phyloP scores from a whole-genome alignment of 2,797 vertebrate species.

The Sphenopsis melanotis region DNA sequence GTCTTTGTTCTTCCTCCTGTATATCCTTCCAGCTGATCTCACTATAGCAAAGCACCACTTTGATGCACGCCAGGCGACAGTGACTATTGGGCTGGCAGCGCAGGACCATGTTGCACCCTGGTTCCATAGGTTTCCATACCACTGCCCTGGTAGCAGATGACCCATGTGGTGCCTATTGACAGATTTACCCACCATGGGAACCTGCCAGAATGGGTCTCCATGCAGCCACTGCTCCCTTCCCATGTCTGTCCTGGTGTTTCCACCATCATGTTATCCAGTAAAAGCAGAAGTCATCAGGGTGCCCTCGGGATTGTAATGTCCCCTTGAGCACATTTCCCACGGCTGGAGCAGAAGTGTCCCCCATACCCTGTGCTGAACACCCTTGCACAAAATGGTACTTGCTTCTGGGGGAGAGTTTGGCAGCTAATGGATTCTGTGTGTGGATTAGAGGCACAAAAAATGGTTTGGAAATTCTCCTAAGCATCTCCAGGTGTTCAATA shows the following conservation, averaged over 20 bases:
- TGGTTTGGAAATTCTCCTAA: not conserved
- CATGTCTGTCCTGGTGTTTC: not conserved
- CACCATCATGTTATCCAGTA: not conserved
- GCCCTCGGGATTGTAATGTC: not conserved
- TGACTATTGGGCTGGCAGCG: not conserved
- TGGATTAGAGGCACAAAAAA: not conserved
- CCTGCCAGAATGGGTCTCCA: not conserved
- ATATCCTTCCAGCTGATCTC: not conserved
- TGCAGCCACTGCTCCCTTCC: not conserved
- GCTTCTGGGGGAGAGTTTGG: not conserved
- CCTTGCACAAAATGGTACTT: not conserved
- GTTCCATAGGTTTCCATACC: not conserved
- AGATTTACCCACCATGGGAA: not conserved
- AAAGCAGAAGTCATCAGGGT: not conserved
- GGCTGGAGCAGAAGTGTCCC: not conserved
- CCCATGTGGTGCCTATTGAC: accelerated
- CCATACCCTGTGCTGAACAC: not conserved
- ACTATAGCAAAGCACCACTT: not conserved
- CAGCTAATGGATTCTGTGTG: not conserved
- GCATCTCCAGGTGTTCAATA: not conserved
- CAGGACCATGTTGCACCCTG: not conserved
- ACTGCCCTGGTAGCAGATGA: not conserved
- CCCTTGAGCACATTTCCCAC: not conserved
- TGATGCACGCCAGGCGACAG: not conserved
- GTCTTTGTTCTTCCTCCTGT: not conserved